Conservation (phyloP, 2,797 vertebrate species). For the Chaetodon trifasciatus region DNA sequence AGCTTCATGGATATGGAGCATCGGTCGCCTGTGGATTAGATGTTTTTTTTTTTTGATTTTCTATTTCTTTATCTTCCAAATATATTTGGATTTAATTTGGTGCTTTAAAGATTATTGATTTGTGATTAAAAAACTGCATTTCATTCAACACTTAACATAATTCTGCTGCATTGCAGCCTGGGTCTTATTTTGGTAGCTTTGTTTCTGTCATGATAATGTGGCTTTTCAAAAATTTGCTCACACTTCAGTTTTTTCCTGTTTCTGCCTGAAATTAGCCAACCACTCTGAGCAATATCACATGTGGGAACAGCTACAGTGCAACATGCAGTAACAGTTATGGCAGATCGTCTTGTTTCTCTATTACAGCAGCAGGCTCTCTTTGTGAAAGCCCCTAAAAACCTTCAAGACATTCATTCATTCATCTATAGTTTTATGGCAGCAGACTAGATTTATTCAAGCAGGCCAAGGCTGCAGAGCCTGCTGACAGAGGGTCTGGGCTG, state of each 20-base stretch:
- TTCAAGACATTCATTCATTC: too few species aligned
- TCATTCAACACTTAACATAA: not conserved
- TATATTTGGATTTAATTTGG: not conserved
- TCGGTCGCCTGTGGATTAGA: not conserved
- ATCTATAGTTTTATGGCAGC: not conserved
- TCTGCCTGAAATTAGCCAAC: not conserved
- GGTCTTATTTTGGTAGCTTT: not conserved
- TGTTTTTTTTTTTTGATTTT: constrained; percentile 1
- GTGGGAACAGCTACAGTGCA: not conserved
- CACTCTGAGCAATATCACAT: not conserved
- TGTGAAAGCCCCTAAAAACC: not conserved
- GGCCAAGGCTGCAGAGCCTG: not conserved
- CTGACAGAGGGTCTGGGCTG: not conserved
- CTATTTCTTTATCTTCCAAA: constrained; percentile 4
- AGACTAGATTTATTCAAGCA: not conserved
- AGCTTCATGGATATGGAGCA: not conserved
- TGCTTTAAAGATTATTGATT: not conserved
- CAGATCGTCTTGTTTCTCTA: not conserved
- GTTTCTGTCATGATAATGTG: not conserved
- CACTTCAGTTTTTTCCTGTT: not conserved
- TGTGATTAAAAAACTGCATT: not conserved
- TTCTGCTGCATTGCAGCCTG: not conserved
- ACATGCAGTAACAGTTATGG: not conserved
- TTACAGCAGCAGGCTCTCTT: not conserved
- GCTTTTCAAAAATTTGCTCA: not conserved